These are phyloP conservation scores for Gymnosoma rotundatum DNA, from an alignment of 2,888 invertebrate genomes.

Conservation along the genomic window DNA sequence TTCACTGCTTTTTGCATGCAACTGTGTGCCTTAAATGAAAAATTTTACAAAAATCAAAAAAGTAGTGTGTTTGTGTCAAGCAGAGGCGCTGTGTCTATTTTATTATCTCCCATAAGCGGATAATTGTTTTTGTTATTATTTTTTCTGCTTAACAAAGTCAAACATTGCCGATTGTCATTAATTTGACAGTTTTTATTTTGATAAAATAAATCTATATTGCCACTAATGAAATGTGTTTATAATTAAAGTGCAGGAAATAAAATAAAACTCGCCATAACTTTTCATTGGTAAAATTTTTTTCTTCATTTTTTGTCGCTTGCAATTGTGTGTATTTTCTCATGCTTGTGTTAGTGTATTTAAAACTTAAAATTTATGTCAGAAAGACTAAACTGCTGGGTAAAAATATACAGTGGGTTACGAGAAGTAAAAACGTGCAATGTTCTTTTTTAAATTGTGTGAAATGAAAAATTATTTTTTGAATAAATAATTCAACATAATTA, in stretches of 20 bases:
- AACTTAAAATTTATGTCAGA: conserved; percentile 72
- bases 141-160: conserved; percentile 58
- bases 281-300: conserved; percentile 62
- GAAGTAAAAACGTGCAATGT: conserved; percentile 23
- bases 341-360: conserved; percentile 71
- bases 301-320: conserved; percentile 62
- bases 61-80: conserved; percentile 69
- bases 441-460: neutral
- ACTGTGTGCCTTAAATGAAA: conserved; percentile 49
- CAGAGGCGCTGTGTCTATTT: conserved; percentile 67
- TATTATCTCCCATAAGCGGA: conserved; percentile 65
- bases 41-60: conserved; percentile 62
- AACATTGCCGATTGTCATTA: conserved; percentile 70
- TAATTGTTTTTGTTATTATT: conserved; percentile 70
- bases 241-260: conserved; percentile 44
- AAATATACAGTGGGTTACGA: conserved; percentile 54
- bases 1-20: conserved; percentile 43
- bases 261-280: conserved; percentile 44
- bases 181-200: conserved; percentile 63
- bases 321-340: conserved; percentile 65
- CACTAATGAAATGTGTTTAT: conserved; percentile 59
- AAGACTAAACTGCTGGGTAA: conserved; percentile 72
- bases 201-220: conserved; percentile 24
- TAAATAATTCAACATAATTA: neutral
- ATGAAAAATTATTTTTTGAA: neutral